A percentile compares a stretch with the other conserved stretches of the same genome.
phyloP scores from a whole-genome alignment of 2,113 vertebrate species.

The Perca fluviatilis region DNA sequence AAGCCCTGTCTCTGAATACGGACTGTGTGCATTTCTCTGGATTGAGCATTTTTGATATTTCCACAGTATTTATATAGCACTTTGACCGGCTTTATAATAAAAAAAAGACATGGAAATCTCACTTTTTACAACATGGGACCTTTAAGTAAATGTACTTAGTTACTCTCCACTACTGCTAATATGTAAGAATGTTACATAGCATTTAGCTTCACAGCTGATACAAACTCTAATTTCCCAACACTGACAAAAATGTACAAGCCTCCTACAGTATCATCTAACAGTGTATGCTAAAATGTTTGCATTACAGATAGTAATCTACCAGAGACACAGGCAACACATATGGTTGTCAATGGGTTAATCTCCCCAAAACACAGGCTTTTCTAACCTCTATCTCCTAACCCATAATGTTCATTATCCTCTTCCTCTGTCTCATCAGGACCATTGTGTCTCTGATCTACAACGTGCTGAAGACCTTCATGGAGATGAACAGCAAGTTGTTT shows the following conservation, averaged over 20 bases:
- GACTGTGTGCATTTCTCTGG: no score
- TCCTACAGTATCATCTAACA: not conserved
- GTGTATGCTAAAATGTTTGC: not conserved
- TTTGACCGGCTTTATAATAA: no score
- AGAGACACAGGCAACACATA: not conserved
- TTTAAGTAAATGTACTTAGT: not conserved
- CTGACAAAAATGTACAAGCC: not conserved
- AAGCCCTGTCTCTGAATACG: no score
- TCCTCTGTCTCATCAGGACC: conserved; percentile 81
- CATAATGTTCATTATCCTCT: conserved; percentile 12
- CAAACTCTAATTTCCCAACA: not conserved
- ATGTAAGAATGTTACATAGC: not conserved
- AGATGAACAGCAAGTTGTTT: conserved; percentile 95
- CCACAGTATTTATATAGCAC: no score
- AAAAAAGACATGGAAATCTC: no score
- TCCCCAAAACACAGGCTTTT: not conserved
- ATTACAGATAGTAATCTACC: not conserved
- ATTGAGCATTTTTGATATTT: no score
- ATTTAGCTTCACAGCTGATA: not conserved
- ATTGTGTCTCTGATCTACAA: conserved; percentile 96
- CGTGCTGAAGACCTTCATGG: conserved; percentile 96
- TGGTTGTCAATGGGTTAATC: not conserved
- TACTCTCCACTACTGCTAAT: not conserved
- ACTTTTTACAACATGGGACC: no score
- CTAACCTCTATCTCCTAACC: conserved; percentile 1